phyloP scores from a whole-genome alignment of 2,888 invertebrate species.

The Hypselothyrea guttata region DNA sequence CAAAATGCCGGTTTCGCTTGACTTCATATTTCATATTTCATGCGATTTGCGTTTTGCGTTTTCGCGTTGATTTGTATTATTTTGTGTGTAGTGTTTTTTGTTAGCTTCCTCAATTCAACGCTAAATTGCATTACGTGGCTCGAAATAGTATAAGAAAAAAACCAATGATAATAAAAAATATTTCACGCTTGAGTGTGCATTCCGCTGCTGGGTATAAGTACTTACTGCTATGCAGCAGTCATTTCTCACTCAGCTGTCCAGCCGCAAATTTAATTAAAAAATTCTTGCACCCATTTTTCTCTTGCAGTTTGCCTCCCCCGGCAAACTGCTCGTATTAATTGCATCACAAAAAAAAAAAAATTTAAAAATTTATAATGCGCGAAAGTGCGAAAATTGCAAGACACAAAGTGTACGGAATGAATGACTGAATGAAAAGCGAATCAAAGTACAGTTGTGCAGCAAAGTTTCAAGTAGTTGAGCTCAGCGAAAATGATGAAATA shows the following conservation, averaged over 20 bases:
- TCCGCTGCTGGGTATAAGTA: slow-evolving; percentile 7
- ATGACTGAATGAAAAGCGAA: slow-evolving; percentile 48
- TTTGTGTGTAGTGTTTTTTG: not conserved
- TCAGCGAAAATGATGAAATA: not conserved
- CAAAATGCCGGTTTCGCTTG: slow-evolving; percentile 55
- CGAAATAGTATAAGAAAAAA: slow-evolving; percentile 3
- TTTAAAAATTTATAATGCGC: slow-evolving; percentile 72
- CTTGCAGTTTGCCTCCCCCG: slow-evolving; percentile 8
- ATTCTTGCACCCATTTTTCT: slow-evolving; percentile 69
- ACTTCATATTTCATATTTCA: slow-evolving; percentile 63
- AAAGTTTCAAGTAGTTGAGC: slow-evolving; percentile 12
- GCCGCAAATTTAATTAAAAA: slow-evolving; percentile 74
- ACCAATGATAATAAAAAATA: slow-evolving; percentile 28
- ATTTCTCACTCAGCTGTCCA: slow-evolving; percentile 70
- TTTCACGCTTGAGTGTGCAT: slow-evolving; percentile 58
- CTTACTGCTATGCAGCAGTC: slow-evolving; percentile 23
- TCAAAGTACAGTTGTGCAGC: slow-evolving; percentile 54
- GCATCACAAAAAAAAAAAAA: slow-evolving; percentile 71
- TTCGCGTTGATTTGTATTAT: slow-evolving; percentile 1
- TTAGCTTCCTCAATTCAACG: slow-evolving; percentile 36
- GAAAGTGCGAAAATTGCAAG: slow-evolving; percentile 73
- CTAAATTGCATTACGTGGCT: slow-evolving; percentile 70
- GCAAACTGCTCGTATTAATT: slow-evolving; percentile 69
- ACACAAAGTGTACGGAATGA: slow-evolving; percentile 36
- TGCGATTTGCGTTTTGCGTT: slow-evolving; percentile 56